Evolutionary conservation across 2,888 invertebrate genomes (phyloP).

Genomic region (Reticulitermes lucifugus): DNA sequence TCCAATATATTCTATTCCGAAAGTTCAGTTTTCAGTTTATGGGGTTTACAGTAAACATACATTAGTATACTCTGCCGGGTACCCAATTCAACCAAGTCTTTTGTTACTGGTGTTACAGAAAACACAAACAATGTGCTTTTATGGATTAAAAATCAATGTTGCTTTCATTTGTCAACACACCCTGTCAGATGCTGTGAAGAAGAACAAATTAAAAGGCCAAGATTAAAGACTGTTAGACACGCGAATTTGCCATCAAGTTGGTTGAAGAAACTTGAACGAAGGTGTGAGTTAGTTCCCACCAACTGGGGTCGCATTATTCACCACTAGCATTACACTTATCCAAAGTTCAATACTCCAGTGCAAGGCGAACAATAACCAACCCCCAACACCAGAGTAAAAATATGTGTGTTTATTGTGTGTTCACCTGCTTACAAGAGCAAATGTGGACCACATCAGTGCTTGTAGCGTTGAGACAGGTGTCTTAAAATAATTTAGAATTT

Average conservation of each 20-base stretch:
- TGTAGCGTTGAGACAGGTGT: too few species aligned
- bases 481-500: too few species aligned
- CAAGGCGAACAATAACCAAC: too few species aligned
- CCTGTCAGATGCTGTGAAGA: constrained; percentile 20
- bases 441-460: too few species aligned
- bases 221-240: constrained; percentile 23
- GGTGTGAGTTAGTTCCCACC: constrained; percentile 18
- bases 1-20: background rate
- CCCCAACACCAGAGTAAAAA: too few species aligned
- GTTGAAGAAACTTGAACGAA: background rate
- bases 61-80: too few species aligned
- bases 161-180: constrained; percentile 27
- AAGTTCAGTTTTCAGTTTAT: background rate
- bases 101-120: background rate
- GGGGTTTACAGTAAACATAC: too few species aligned
- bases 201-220: constrained; percentile 32
- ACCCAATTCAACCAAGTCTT: background rate
- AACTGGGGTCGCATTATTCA: background rate
- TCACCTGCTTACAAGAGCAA: too few species aligned
- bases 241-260: constrained; percentile 27
- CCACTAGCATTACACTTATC: background rate
- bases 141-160: background rate
- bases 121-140: constrained; percentile 3
- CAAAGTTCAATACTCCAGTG: background rate
- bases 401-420: too few species aligned